Evolutionary conservation across 2,888 invertebrate genomes (phyloP).

Genomic region (Drosophila quinaria): DNA sequence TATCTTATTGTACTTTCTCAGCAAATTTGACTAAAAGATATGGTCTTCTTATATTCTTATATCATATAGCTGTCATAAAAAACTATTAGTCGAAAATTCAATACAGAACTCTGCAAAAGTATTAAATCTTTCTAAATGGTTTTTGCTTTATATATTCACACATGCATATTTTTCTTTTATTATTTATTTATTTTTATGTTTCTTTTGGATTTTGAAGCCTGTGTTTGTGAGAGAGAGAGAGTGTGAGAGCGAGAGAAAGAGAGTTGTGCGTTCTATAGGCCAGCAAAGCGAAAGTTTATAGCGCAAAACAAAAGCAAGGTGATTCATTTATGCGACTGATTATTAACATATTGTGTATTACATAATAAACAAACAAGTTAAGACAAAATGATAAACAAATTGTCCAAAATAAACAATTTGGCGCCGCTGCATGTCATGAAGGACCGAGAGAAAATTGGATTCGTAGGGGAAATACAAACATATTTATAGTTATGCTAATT

Average conservation of each 20-base stretch:
- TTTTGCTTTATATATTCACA: no score
- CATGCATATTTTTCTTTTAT: background rate
- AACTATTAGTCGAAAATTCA: background rate
- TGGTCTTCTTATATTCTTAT: no score
- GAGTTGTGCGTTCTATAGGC: slow-evolving; percentile 19
- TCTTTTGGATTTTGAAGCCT: slow-evolving; percentile 3
- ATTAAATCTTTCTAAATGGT: background rate
- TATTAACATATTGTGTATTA: slow-evolving; percentile 72
- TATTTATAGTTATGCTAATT: background rate
- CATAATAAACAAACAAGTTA: slow-evolving; percentile 45
- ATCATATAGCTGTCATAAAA: background rate
- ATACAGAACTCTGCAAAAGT: background rate
- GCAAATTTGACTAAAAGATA: no score
- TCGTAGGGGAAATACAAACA: slow-evolving; percentile 60
- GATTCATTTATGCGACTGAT: slow-evolving; percentile 83
- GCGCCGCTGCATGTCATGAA: slow-evolving; percentile 46
- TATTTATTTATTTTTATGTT: slow-evolving; percentile 10
- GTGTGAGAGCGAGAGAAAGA: slow-evolving; percentile 1
- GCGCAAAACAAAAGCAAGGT: slow-evolving; percentile 68
- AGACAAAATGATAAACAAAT: slow-evolving; percentile 27
- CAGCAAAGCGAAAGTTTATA: slow-evolving; percentile 36
- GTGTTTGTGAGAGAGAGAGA: slow-evolving; percentile 2
- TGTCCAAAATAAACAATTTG: slow-evolving; percentile 31
- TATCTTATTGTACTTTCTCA: no score
- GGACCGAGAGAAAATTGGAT: slow-evolving; percentile 4